Evolutionary conservation across 1,140 invertebrate species (phyloP).

Genomic region (Cotesia typhae): DNA sequence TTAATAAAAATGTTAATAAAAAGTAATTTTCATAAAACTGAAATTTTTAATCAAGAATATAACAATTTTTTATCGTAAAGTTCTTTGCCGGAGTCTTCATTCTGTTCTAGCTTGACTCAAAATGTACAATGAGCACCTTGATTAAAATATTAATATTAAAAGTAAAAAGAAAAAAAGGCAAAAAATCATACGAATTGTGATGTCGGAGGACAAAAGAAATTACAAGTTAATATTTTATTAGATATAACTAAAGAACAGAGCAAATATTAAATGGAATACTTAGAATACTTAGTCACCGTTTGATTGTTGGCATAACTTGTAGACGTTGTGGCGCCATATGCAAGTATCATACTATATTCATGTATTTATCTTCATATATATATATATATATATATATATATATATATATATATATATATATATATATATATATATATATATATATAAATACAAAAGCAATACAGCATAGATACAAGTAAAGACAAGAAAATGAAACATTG

Average conservation of each 20-base stretch:
- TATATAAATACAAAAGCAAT: not conserved
- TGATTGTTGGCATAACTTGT: slow-evolving; percentile 21
- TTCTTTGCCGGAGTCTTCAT: no score
- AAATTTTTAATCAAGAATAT: no score
- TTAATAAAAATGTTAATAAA: no score
- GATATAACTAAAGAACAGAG: not conserved
- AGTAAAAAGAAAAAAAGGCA: no score
- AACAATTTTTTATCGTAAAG: no score
- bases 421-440: not conserved
- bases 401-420: slow-evolving; percentile 4
- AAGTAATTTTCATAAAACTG: no score
- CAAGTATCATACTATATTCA: not conserved
- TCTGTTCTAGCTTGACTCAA: no score
- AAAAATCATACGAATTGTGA: no score
- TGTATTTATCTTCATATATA: no score
- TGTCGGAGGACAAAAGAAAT: no score
- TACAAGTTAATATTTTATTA: not conserved
- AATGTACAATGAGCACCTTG: no score
- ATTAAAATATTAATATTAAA: no score
- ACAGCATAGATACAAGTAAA: not conserved
- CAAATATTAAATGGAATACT: not conserved
- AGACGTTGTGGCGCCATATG: slow-evolving; percentile 27
- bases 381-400: slow-evolving; percentile 7
- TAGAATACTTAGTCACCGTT: not conserved
- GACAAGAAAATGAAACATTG: slow-evolving; percentile 24